A percentile compares a stretch with the other conserved stretches of the same genome.
Evolutionary conservation across 2,888 invertebrate genomes (phyloP).

Genomic region (Lapara coniferarum): DNA sequence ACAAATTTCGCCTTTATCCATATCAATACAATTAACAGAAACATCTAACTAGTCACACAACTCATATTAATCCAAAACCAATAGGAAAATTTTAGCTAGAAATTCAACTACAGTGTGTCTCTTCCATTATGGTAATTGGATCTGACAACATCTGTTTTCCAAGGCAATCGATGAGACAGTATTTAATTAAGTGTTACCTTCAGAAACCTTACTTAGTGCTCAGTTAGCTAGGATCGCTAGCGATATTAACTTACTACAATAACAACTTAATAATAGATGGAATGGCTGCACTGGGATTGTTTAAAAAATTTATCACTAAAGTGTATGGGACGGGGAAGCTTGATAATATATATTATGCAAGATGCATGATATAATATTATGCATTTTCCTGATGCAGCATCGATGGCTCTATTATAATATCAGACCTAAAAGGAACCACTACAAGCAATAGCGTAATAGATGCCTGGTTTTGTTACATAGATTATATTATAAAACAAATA

Average conservation of each 20-base stretch:
- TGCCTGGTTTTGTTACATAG: no score
- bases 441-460: no score
- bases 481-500: no score
- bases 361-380: no score
- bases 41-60: neutral
- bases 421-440: no score
- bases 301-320: constrained; percentile 2
- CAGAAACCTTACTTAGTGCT: constrained; percentile 41
- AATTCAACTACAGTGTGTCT: no score
- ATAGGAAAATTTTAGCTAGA: no score
- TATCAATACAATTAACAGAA: neutral
- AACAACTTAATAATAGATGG: neutral
- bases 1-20: neutral
- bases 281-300: neutral
- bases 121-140: constrained; percentile 53
- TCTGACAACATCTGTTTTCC: constrained; percentile 51
- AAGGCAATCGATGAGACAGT: constrained; percentile 43
- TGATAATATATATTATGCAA: no score
- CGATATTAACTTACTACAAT: neutral
- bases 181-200: constrained; percentile 56
- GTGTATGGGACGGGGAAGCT: neutral
- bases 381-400: neutral
- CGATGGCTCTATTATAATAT: no score
- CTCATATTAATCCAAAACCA: no score
- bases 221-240: neutral